These are phyloP conservation scores for Venustoraphidia nigricollis DNA, from an alignment of 2,888 invertebrate genomes.

Conservation along the genomic window DNA sequence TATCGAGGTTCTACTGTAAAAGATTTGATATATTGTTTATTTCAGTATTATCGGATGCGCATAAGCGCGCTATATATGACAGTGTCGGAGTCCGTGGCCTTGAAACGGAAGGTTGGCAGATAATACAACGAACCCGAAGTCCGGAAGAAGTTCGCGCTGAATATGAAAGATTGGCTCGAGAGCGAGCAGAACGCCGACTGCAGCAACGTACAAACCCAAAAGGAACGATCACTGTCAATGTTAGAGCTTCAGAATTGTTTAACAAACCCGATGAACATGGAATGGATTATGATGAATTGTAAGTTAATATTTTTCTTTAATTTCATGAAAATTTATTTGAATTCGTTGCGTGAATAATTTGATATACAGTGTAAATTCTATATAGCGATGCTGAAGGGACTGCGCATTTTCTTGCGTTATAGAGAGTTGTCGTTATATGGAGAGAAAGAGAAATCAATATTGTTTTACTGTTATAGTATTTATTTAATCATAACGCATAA, in stretches of 20 bases:
- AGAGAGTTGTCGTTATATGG: too few relatives aligned
- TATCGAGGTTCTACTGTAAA: too few relatives aligned
- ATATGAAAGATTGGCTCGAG: constrained; percentile 76
- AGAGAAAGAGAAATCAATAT: too few relatives aligned
- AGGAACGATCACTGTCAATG: constrained; percentile 69
- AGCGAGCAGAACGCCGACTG: constrained; percentile 73
- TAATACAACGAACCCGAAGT: constrained; percentile 80
- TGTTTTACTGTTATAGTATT: too few relatives aligned
- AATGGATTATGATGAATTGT: constrained; percentile 32
- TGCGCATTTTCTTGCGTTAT: too few relatives aligned
- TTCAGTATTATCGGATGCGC: constrained; percentile 78
- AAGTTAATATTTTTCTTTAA: not conserved
- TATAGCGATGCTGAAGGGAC: too few relatives aligned
- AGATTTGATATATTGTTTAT: constrained; percentile 8
- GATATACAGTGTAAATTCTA: too few relatives aligned
- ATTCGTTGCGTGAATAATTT: too few relatives aligned
- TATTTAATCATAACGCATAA: too few relatives aligned
- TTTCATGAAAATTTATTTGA: too few relatives aligned
- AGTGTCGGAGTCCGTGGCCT: constrained; percentile 75
- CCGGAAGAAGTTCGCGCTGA: constrained; percentile 94
- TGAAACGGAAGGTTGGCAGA: constrained; percentile 90
- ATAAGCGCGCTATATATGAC: constrained; percentile 91
- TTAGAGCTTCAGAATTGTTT: constrained; percentile 90
- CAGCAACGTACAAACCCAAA: constrained; percentile 86
- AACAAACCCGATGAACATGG: constrained; percentile 63